Evolutionary conservation across 1,140 invertebrate species (phyloP).

Genomic region (Chrysomallon squamiferum): DNA sequence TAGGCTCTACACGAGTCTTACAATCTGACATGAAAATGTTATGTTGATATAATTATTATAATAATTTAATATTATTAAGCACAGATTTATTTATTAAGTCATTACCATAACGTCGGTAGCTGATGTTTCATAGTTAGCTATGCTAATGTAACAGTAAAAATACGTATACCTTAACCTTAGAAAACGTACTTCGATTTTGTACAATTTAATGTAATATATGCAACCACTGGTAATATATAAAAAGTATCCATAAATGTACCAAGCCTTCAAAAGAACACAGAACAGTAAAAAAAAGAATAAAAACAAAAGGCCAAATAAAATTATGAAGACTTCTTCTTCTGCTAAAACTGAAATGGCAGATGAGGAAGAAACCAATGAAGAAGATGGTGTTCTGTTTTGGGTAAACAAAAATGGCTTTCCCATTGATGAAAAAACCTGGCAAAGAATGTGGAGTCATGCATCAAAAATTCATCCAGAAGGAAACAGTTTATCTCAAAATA

Average conservation of each 20-base stretch:
- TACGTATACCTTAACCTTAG: no score
- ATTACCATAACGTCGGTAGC: no score
- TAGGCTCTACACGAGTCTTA: neutral
- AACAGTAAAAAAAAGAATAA: no score
- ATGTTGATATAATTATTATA: neutral
- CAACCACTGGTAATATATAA: no score
- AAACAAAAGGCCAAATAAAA: no score
- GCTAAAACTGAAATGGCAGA: conserved; percentile 4
- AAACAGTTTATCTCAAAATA: conserved; percentile 36
- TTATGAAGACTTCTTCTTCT: neutral
- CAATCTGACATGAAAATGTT: neutral
- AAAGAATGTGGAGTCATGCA: conserved; percentile 62
- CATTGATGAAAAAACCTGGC: conserved; percentile 59
- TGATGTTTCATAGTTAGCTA: no score
- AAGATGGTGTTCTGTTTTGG: conserved; percentile 60
- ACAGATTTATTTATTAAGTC: neutral
- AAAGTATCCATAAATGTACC: no score
- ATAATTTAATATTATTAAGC: neutral
- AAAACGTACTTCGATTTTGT: no score
- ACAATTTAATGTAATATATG: no score
- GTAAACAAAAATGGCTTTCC: conserved; percentile 62
- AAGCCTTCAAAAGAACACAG: no score
- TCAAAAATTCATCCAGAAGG: conserved; percentile 59
- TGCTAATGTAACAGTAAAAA: no score
- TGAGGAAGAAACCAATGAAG: conserved; percentile 48